Evolutionary conservation across 2,113 vertebrate species (phyloP).

Genomic region (Stigmatopora nigra): DNA sequence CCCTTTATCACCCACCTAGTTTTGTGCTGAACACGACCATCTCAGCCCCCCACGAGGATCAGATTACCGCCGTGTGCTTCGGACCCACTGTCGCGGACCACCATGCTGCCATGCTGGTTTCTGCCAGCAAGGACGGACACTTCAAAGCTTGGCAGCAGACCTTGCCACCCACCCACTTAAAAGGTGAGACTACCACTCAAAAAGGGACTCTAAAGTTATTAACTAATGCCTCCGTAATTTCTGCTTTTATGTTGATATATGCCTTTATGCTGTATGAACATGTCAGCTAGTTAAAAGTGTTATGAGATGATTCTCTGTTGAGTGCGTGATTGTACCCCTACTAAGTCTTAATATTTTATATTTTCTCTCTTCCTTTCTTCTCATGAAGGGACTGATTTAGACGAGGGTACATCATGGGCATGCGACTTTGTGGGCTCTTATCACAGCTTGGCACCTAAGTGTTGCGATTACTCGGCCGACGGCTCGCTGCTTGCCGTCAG

Average conservation of each 20-base stretch:
- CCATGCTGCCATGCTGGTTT: conserved; percentile 74
- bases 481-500: conserved; percentile 86
- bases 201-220: neutral
- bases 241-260: neutral
- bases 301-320: neutral
- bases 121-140: conserved; percentile 76
- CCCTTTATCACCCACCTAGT: conserved; percentile 51
- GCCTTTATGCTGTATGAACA: neutral
- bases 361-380: conserved; percentile 4
- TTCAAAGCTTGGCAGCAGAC: conserved; percentile 91
- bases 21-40: conserved; percentile 89
- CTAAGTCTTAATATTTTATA: conserved; percentile 2
- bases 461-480: conserved; percentile 90
- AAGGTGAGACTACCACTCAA: conserved; percentile 36
- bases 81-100: conserved; percentile 46
- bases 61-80: conserved; percentile 82
- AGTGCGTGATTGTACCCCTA: neutral
- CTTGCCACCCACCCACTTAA: conserved; percentile 64
- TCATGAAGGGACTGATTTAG: conserved; percentile 29
- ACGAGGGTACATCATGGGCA: conserved; percentile 78
- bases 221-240: no score
- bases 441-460: conserved; percentile 76
- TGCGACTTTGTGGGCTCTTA: conserved; percentile 94
- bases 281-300: neutral
- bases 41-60: conserved; percentile 77